Percentiles rank a stretch among this genome's conserved stretches.
phyloP scores from a whole-genome alignment of 2,113 vertebrate genomes.

The Falco punctatus region DNA sequence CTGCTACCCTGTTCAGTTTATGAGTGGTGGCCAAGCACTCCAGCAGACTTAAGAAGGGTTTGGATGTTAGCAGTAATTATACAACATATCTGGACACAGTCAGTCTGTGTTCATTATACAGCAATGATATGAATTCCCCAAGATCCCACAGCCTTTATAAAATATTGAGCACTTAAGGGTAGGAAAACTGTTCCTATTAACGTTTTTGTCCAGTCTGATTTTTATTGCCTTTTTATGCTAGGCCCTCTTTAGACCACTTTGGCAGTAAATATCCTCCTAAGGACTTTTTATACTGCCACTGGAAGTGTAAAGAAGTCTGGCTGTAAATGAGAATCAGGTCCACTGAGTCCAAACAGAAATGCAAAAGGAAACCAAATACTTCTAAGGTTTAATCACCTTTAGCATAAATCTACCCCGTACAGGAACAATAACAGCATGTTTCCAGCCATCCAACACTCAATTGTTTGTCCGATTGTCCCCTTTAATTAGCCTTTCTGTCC shows the following conservation, averaged over 20 bases:
- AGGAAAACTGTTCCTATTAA: conserved; percentile 12
- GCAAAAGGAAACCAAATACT: conserved; percentile 2
- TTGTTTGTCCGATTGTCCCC: conserved; percentile 46
- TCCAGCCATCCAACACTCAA: not conserved
- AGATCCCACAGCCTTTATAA: conserved; percentile 20
- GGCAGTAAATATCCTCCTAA: conserved; percentile 17
- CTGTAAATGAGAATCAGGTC: conserved; percentile 9
- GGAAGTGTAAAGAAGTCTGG: conserved; percentile 30
- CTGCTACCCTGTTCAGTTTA: not conserved
- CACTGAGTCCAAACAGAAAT: not conserved
- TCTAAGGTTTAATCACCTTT: conserved; percentile 35
- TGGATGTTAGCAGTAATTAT: not conserved
- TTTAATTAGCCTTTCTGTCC: conserved; percentile 52
- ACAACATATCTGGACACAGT: not conserved
- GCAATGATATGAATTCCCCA: not conserved
- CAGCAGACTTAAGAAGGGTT: not conserved
- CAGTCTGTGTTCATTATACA: not conserved
- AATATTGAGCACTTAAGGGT: not conserved
- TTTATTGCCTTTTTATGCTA: conserved; percentile 28
- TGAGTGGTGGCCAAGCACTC: not conserved
- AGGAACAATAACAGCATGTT: conserved; percentile 11
- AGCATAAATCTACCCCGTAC: not conserved
- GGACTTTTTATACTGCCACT: not conserved
- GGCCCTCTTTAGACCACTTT: not conserved
- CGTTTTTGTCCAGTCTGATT: conserved; percentile 1